Evolutionary conservation across 2,113 vertebrate genomes (phyloP).

Genomic region (Hirundichthys speculiger): DNA sequence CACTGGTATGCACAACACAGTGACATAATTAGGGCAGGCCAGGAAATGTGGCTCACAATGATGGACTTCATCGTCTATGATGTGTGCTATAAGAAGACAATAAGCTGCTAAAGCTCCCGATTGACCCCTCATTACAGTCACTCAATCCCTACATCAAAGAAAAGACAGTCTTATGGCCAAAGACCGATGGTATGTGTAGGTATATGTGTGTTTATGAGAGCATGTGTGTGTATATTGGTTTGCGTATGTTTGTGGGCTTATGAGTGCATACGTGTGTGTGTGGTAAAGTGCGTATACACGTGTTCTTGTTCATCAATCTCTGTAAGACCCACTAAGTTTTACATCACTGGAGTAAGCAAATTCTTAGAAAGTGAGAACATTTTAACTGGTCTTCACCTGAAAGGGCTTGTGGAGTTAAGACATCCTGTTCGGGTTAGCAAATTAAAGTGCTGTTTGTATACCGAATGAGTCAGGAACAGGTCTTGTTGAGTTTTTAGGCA

Average conservation of each 20-base stretch:
- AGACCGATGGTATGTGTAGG: slow-evolving; percentile 17
- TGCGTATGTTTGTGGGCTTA: slow-evolving; percentile 18
- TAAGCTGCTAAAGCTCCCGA: slow-evolving; percentile 67
- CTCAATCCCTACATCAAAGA: slow-evolving; percentile 65
- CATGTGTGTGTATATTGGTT: slow-evolving; percentile 9
- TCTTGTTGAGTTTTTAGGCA: neutral
- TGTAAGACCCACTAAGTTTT: slow-evolving; percentile 39
- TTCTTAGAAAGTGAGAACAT: slow-evolving; percentile 49
- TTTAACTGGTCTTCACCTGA: slow-evolving; percentile 21
- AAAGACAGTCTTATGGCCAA: slow-evolving; percentile 42
- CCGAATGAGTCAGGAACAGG: neutral
- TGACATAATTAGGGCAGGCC: slow-evolving; percentile 68
- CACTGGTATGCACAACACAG: slow-evolving; percentile 23
- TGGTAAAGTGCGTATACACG: slow-evolving; percentile 12
- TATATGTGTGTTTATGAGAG: slow-evolving; percentile 13
- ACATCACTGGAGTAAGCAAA: slow-evolving; percentile 37
- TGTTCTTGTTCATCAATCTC: slow-evolving; percentile 42
- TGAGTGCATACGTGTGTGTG: slow-evolving; percentile 19
- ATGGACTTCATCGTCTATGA: slow-evolving; percentile 37
- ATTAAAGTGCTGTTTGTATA: no score
- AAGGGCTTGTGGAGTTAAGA: slow-evolving; percentile 24
- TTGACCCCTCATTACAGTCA: slow-evolving; percentile 62
- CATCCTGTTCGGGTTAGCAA: slow-evolving; percentile 18
- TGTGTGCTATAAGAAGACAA: slow-evolving; percentile 64
- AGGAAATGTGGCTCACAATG: slow-evolving; percentile 50